Conservation (phyloP, 2,888 invertebrate species). For the Agelastica alni region DNA sequence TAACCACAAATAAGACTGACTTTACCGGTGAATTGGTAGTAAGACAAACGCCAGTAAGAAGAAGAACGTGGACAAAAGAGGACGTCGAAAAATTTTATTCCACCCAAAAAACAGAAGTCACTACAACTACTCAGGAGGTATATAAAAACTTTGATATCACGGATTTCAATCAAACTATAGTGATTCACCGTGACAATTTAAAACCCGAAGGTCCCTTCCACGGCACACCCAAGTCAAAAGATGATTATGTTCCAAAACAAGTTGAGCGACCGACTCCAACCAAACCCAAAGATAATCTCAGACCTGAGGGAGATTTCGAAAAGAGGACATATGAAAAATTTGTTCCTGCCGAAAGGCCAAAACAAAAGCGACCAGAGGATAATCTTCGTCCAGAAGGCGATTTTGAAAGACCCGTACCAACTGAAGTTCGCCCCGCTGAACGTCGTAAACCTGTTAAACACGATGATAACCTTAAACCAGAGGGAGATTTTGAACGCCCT, state of each 20-base stretch:
- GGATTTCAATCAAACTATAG: conserved; percentile 58
- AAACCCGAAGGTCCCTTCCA: conserved; percentile 60
- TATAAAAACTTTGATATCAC: conserved; percentile 66
- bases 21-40: conserved; percentile 71
- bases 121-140: conserved; percentile 71
- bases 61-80: conserved; percentile 76
- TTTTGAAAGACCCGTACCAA: conserved; percentile 47
- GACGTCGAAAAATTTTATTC: conserved; percentile 72
- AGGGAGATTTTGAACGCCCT: conserved; percentile 59
- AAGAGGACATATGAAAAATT: conserved; percentile 46
- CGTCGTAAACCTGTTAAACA: conserved; percentile 60
- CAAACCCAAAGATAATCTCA: conserved; percentile 57
- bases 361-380: conserved; percentile 56
- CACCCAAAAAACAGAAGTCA: conserved; percentile 60
- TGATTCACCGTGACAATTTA: conserved; percentile 58
- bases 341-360: conserved; percentile 54
- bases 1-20: conserved; percentile 70
- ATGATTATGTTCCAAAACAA: conserved; percentile 54
- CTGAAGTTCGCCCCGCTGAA: conserved; percentile 43
- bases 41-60: conserved; percentile 67
- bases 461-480: conserved; percentile 64
- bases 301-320: conserved; percentile 59
- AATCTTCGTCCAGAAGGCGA: conserved; percentile 60
- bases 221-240: conserved; percentile 55
- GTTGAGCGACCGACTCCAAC: conserved; percentile 53